phyloP scores from a whole-genome alignment of 2,888 invertebrate species.

The Zootermopsis nevadensis region DNA sequence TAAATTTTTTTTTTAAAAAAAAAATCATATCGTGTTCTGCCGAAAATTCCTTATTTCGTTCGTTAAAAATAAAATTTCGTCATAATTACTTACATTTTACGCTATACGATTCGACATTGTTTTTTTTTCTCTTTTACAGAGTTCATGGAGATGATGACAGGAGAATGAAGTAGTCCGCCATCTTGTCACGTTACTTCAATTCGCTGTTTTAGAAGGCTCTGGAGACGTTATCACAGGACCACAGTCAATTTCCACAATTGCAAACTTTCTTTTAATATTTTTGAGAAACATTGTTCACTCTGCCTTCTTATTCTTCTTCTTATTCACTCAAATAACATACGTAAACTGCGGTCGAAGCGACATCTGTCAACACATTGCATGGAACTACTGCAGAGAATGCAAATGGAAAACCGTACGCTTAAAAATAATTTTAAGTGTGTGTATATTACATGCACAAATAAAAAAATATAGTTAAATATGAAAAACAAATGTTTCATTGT shows the following conservation, averaged over 20 bases:
- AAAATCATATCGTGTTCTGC: too few relatives aligned
- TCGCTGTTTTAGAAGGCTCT: background rate
- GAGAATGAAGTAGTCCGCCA: constrained; percentile 34
- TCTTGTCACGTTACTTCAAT: background rate
- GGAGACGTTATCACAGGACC: background rate
- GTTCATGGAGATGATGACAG: constrained; percentile 52
- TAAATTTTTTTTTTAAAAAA: too few relatives aligned
- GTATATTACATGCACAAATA: constrained; percentile 13
- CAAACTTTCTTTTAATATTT: background rate
- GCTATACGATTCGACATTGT: background rate
- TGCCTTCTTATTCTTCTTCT: too few relatives aligned
- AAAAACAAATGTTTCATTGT: background rate
- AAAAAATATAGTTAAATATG: background rate
- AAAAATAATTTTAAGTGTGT: background rate
- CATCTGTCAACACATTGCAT: background rate
- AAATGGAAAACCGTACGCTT: constrained; percentile 3
- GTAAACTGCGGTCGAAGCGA: background rate
- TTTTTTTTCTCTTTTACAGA: constrained; percentile 40
- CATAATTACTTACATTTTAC: too few relatives aligned
- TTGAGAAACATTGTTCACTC: background rate
- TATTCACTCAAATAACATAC: background rate
- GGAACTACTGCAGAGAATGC: background rate
- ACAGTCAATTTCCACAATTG: background rate
- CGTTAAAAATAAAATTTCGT: too few relatives aligned
- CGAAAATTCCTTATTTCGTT: too few relatives aligned